Percentiles rank a stretch among this genome's conserved stretches.
Evolutionary conservation across 2,797 vertebrate species (phyloP).

Genomic region (Delichon dasypus): DNA sequence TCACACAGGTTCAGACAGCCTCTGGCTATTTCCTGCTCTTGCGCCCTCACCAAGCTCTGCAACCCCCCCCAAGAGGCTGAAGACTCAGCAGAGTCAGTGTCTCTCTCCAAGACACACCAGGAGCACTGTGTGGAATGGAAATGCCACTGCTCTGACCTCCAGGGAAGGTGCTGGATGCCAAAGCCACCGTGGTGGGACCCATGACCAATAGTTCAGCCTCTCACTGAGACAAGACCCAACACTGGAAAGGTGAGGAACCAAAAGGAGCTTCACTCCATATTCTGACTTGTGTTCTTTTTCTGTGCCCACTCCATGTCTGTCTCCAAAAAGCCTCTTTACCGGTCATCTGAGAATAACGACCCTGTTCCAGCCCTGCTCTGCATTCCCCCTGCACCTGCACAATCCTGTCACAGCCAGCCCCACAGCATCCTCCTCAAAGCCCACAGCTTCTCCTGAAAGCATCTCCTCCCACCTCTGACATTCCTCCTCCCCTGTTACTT

Average conservation of each 20-base stretch:
- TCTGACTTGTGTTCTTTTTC: background rate
- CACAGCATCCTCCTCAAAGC: background rate
- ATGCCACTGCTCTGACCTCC: background rate
- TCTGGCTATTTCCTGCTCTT: background rate
- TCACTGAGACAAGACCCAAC: background rate
- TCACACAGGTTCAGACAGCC: background rate
- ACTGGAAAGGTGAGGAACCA: background rate
- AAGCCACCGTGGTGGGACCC: background rate
- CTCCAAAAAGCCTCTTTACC: background rate
- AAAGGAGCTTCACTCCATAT: background rate
- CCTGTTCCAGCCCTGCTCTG: background rate
- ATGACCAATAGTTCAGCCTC: background rate
- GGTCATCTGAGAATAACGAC: background rate
- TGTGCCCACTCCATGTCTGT: background rate
- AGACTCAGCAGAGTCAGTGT: background rate
- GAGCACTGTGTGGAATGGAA: background rate
- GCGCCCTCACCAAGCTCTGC: background rate
- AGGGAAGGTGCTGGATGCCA: background rate
- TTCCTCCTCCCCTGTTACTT: background rate
- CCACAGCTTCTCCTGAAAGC: background rate
- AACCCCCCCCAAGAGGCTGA: background rate
- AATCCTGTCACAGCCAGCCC: background rate
- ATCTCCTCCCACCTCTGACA: background rate
- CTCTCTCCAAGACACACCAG: background rate
- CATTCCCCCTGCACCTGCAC: background rate